A percentile compares a stretch with the other conserved stretches of the same genome.
These are phyloP conservation scores for Collichthys lucidus DNA, from an alignment of 2,113 vertebrate genomes.

Conservation along the genomic window DNA sequence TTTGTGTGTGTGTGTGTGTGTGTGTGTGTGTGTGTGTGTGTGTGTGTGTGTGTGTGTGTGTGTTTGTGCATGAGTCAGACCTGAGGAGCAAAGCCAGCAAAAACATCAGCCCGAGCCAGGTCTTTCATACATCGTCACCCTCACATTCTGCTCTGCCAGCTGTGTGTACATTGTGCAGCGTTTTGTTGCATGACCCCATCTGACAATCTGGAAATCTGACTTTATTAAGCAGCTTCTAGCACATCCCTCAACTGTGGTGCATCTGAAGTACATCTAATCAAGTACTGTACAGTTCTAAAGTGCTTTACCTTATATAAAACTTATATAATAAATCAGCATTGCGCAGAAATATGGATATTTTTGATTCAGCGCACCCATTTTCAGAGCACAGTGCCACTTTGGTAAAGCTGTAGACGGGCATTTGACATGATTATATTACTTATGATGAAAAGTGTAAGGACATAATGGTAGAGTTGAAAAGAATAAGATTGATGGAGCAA, in stretches of 20 bases:
- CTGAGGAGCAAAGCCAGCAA: conserved; percentile 63
- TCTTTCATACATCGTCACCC: conserved; percentile 52
- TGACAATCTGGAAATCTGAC: conserved; percentile 62
- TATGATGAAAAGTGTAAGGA: no score
- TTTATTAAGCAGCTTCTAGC: conserved; percentile 62
- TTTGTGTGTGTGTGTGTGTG: neutral
- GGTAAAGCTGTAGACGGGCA: no score
- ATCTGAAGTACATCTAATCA: neutral
- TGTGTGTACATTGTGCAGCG: conserved; percentile 51
- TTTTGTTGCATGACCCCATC: conserved; percentile 58
- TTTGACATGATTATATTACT: no score
- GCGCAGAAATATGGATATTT: no score
- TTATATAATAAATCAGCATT: no score
- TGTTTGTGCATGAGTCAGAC: neutral
- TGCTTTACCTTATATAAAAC: no score
- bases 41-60: neutral
- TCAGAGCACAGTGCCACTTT: no score
- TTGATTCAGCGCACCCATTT: no score
- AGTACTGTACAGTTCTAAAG: neutral
- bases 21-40: neutral
- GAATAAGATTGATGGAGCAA: no score
- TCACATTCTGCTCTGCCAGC: conserved; percentile 60
- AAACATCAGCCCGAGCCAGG: conserved; percentile 52
- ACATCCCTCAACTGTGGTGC: conserved; percentile 10
- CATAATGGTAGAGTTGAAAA: no score